Conservation (phyloP, 2,888 invertebrate species). For the Drosophila silvestris region DNA sequence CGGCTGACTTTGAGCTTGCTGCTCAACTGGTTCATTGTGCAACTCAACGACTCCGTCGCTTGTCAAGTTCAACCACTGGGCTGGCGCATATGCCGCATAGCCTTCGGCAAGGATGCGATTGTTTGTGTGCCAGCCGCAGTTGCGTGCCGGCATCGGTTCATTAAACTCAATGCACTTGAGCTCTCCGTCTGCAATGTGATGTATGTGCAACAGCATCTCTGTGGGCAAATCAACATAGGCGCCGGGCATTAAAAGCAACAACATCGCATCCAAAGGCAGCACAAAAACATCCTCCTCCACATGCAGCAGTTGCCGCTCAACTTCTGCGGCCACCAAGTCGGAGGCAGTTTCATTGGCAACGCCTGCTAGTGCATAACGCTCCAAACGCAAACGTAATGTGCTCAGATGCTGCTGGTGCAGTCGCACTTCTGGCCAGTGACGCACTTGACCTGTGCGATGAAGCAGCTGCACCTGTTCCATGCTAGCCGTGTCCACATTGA, state of each 20-base stretch:
- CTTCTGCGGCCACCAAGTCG: constrained; percentile 10
- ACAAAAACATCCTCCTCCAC: constrained; percentile 40
- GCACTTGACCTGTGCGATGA: constrained; percentile 31
- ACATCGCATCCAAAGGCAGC: constrained; percentile 72
- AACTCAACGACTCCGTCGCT: neutral
- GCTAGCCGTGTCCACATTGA: constrained; percentile 36
- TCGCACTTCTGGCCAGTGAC: constrained; percentile 35
- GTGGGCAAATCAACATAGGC: constrained; percentile 76
- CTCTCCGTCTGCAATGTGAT: constrained; percentile 13
- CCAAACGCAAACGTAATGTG: constrained; percentile 56
- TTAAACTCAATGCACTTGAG: constrained; percentile 69
- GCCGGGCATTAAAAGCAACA: constrained; percentile 73
- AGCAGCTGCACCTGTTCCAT: constrained; percentile 64
- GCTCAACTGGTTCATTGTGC: neutral
- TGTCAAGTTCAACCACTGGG: constrained; percentile 51
- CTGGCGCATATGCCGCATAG: constrained; percentile 40
- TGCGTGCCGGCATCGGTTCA: constrained; percentile 73
- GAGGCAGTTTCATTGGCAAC: neutral
- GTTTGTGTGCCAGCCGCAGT: constrained; percentile 80
- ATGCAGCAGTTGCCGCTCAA: constrained; percentile 4
- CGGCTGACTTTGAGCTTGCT: constrained; percentile 1
- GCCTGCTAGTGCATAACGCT: constrained; percentile 42
- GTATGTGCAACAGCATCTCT: constrained; percentile 70
- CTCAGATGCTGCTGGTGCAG: constrained; percentile 34
- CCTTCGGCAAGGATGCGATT: constrained; percentile 60